Conservation (phyloP, 2,113 vertebrate species). For the Scomber scombrus region DNA sequence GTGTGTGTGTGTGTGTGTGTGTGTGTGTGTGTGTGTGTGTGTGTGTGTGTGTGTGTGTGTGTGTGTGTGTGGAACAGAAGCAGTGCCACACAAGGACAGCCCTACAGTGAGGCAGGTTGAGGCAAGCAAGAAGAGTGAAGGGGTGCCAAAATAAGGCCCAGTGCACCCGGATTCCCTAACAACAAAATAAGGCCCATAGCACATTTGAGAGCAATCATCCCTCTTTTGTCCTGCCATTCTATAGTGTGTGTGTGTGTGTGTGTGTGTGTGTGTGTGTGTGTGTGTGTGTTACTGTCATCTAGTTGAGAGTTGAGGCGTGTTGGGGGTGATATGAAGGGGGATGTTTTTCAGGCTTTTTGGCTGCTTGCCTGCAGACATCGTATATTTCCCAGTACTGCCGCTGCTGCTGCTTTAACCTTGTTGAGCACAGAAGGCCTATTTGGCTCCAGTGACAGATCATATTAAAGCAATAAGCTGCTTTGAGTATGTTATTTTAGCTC, state of each 20-base stretch:
- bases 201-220: constrained; percentile 68
- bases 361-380: constrained; percentile 54
- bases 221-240: constrained; percentile 69
- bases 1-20: constrained; percentile 24
- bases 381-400: constrained; percentile 45
- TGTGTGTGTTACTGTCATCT: constrained; percentile 52
- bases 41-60: constrained; percentile 25
- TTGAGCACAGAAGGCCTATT: constrained; percentile 61
- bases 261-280: constrained; percentile 33
- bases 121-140: constrained; percentile 66
- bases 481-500: constrained; percentile 62
- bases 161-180: constrained; percentile 72
- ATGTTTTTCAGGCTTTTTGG: constrained; percentile 69
- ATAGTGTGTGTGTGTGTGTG: constrained; percentile 18
- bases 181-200: constrained; percentile 70
- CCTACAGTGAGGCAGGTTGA: constrained; percentile 67
- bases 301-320: constrained; percentile 37
- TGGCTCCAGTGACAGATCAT: constrained; percentile 64
- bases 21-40: constrained; percentile 25
- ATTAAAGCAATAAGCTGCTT: constrained; percentile 71
- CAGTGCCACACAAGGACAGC: constrained; percentile 68
- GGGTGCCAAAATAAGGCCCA: constrained; percentile 70
- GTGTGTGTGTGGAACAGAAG: constrained; percentile 50
- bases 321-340: constrained; percentile 56
- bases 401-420: constrained; percentile 50